phyloP scores from a whole-genome alignment of 2,113 vertebrate genomes.

The Rhinolophus sinicus region DNA sequence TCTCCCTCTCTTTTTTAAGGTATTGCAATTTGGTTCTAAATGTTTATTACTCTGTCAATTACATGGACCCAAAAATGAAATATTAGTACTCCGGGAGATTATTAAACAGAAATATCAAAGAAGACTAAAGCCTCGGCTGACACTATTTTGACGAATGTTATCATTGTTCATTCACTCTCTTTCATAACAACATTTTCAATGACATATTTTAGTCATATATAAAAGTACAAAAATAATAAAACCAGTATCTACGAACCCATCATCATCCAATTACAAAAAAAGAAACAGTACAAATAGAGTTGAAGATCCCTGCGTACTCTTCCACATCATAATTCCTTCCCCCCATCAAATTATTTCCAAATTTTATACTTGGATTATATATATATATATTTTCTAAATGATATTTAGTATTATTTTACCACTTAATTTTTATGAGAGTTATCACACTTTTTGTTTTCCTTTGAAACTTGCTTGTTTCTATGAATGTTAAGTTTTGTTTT shows the following conservation, averaged over 20 bases:
- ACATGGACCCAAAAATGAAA: neutral
- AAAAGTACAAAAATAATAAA: slow-evolving; percentile 2
- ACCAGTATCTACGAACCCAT: neutral
- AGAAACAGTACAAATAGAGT: neutral
- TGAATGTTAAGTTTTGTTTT: neutral
- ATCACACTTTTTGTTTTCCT: neutral
- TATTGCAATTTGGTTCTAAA: neutral
- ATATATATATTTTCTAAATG: neutral
- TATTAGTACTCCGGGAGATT: neutral
- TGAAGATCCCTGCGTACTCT: neutral
- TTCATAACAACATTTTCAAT: neutral
- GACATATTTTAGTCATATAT: neutral
- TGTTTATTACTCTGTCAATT: neutral
- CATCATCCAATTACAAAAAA: neutral
- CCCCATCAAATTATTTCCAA: neutral
- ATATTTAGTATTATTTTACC: neutral
- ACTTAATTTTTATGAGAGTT: neutral
- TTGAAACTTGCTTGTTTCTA: neutral
- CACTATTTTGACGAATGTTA: neutral
- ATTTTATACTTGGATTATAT: neutral
- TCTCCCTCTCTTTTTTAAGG: neutral
- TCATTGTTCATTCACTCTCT: neutral
- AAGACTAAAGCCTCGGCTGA: neutral
- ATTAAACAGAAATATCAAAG: neutral
- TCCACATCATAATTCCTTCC: neutral